A percentile compares a stretch with the other conserved stretches of the same genome.
phyloP scores from a whole-genome alignment of 1,140 invertebrate genomes.

The Oreohelix idahoensis region DNA sequence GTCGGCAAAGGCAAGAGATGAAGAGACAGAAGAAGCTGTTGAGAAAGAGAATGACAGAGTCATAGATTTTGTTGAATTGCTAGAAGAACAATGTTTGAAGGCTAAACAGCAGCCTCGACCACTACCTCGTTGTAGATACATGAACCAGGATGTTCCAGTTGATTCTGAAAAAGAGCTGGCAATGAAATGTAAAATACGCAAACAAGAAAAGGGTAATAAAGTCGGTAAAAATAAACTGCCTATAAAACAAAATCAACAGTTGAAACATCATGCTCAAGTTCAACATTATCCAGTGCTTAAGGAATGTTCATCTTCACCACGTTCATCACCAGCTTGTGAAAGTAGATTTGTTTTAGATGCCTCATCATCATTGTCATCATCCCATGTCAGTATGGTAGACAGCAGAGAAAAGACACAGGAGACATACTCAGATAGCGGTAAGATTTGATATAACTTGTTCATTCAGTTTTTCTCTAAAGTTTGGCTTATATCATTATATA shows the following conservation, averaged over 20 bases:
- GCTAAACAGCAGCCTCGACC: not conserved
- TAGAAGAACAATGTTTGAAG: not conserved
- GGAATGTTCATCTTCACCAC: not conserved
- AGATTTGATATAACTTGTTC: too few species aligned
- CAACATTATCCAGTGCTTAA: not conserved
- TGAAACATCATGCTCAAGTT: not conserved
- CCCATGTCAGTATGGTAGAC: too few species aligned
- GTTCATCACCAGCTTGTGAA: not conserved
- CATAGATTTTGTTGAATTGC: not conserved
- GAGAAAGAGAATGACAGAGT: not conserved
- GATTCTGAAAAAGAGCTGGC: not conserved
- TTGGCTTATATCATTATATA: too few species aligned
- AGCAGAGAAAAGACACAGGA: too few species aligned
- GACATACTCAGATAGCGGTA: too few species aligned
- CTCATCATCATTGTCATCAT: not conserved
- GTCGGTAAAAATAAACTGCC: not conserved
- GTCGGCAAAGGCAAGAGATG: not conserved
- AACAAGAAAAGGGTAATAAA: not conserved
- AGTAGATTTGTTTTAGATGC: not conserved
- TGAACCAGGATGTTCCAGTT: not conserved
- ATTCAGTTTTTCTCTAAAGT: too few species aligned
- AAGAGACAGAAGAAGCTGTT: not conserved
- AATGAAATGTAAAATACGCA: not conserved
- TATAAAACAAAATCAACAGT: not conserved
- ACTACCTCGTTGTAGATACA: not conserved